Evolutionary conservation across 2,888 invertebrate genomes (phyloP), one percentile per base, ranked within the genome.

Genomic region (Drosophila histrio): DNA sequence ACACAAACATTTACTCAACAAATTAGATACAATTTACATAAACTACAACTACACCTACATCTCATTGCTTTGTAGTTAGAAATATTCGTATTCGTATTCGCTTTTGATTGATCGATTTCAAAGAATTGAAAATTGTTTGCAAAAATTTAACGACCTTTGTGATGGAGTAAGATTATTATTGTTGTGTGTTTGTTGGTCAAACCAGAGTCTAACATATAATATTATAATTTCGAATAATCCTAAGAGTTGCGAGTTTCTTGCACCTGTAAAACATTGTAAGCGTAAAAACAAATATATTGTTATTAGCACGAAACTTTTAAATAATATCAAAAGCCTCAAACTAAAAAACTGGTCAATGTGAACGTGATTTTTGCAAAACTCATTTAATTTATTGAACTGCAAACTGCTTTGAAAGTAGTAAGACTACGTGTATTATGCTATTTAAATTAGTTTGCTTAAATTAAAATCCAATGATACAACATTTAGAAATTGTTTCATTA

Each of bases 171-270:
- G 17, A 39, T 38, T 34, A 52, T 49, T 43, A 60, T 50, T 73
- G 44, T 52, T 61, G 64, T 56, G 60, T 64, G 54, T 47, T 71
- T 61, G 26, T 52, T 52, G 50, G 50, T 58, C 21, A 61, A 61
- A 54, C 36, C 58, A 65, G 53, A 28, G 28, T 47, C 44, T 46
- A 30, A 39, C 49, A 32, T 46, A 66, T 62, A 53, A 49, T 50
- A 59, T 21, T 59, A 46, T 54, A 50, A 44, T 56, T 77, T 82
- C 80, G 86, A 82, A 82, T 87, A 86, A 83, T 83, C 59, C 56
- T 69, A 68, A 83, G 64, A 54, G 52, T 65, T 80, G 59, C 50
- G 62, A 49, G 69, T 67, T 83, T 65, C 65, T 72, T 84, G 87
- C 82, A 82, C 87, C 46, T 47, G 46, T 58, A 44, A 61, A 69